A percentile compares a stretch with the other conserved stretches of the same genome.
Conservation (phyloP, 2,113 vertebrate species). For the Anthoscopus minutus region DNA sequence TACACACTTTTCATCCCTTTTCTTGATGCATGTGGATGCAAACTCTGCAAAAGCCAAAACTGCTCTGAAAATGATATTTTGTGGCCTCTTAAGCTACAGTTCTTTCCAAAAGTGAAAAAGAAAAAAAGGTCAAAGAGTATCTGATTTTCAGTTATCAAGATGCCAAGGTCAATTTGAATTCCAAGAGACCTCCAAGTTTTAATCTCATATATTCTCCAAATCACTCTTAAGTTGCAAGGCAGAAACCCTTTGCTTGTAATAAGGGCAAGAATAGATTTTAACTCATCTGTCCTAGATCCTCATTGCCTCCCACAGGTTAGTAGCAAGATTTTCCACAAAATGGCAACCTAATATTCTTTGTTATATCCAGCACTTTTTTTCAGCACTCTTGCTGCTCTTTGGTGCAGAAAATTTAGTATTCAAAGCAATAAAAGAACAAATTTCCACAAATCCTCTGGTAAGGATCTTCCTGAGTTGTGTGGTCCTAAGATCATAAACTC, state of each 20-base stretch:
- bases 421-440: neutral
- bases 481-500: neutral
- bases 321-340: neutral
- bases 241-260: neutral
- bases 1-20: neutral
- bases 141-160: neutral
- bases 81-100: accelerated
- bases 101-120: neutral
- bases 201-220: neutral
- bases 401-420: neutral
- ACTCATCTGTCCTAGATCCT: neutral
- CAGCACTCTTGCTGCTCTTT: neutral
- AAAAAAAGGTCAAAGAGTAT: neutral
- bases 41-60: neutral
- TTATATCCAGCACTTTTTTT: neutral
- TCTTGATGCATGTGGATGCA: neutral
- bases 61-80: neutral
- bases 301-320: neutral
- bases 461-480: neutral
- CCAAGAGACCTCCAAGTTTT: neutral
- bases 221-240: accelerated
- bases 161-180: neutral
- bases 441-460: neutral
- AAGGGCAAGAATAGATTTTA: neutral
- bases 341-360: neutral